A percentile compares a stretch with the other conserved stretches of the same genome.
phyloP scores from a whole-genome alignment of 2,888 invertebrate genomes.

The Oegoconia quadripuncta region DNA sequence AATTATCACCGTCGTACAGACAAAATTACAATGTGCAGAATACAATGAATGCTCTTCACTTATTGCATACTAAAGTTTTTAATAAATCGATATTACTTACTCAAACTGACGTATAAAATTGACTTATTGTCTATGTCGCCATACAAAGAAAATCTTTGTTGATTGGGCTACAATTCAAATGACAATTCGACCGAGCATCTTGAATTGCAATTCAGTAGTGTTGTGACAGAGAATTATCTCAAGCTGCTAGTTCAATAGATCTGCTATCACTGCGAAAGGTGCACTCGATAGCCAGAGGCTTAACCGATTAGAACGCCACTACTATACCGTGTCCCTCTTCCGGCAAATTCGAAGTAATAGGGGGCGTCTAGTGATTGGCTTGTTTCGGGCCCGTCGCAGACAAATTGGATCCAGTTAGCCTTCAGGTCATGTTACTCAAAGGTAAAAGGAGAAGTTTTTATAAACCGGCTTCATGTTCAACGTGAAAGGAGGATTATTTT shows the following conservation, averaged over 20 bases:
- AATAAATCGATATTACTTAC: no score
- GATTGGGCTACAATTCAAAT: no score
- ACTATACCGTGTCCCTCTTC: slow-evolving; percentile 40
- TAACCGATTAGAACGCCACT: slow-evolving; percentile 59
- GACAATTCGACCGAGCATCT: no score
- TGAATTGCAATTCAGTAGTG: no score
- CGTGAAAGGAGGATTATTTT: neutral
- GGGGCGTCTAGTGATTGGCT: slow-evolving; percentile 61
- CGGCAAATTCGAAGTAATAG: slow-evolving; percentile 53
- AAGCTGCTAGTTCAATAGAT: slow-evolving; percentile 26
- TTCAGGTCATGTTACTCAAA: slow-evolving; percentile 48
- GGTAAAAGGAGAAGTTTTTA: slow-evolving; percentile 27
- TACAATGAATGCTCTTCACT: no score
- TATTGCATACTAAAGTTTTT: no score
- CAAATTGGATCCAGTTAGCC: slow-evolving; percentile 70
- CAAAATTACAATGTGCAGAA: no score
- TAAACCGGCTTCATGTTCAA: slow-evolving; percentile 3
- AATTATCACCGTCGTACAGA: no score
- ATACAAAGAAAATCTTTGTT: no score
- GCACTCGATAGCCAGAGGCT: slow-evolving; percentile 54
- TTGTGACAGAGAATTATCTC: no score
- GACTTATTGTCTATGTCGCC: no score
- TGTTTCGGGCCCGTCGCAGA: slow-evolving; percentile 60
- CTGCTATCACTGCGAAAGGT: slow-evolving; percentile 55
- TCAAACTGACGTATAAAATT: no score